Conservation (phyloP, 2,113 vertebrate species). For the human region DNA sequence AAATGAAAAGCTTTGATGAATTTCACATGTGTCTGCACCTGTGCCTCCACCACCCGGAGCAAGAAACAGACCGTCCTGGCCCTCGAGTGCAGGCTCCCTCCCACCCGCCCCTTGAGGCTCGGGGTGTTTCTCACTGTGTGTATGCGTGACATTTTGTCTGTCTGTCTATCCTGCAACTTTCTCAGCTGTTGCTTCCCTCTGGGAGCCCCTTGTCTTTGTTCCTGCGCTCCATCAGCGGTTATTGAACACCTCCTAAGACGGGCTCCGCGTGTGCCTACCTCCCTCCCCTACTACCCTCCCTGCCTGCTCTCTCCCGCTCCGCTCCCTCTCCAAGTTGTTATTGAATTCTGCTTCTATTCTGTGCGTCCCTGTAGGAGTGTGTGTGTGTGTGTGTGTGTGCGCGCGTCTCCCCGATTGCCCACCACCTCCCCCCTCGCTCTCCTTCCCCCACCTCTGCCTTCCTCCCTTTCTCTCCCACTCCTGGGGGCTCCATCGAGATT, state of each 20-base stretch:
- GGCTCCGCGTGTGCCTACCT: neutral
- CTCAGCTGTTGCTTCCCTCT: neutral
- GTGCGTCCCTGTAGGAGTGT: neutral
- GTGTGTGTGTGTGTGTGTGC: neutral
- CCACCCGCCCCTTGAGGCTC: neutral
- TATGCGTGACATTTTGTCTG: neutral
- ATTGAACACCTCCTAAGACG: neutral
- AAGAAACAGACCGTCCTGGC: neutral
- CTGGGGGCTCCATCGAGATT: neutral
- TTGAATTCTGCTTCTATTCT: slow-evolving; percentile 52
- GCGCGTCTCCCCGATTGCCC: neutral
- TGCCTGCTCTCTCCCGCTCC: neutral
- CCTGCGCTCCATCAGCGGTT: neutral
- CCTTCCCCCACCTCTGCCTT: neutral
- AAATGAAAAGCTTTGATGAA: neutral
- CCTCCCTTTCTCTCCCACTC: neutral
- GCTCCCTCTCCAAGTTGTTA: neutral
- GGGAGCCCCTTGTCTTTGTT: slow-evolving; percentile 4
- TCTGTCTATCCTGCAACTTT: neutral
- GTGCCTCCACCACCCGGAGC: neutral
- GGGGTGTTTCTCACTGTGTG: neutral
- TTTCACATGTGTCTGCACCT: neutral
- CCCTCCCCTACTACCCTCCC: neutral
- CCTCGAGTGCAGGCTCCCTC: neutral
- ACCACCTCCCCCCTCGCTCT: neutral